Evolutionary conservation across 2,888 invertebrate genomes (phyloP).

Genomic region (Autographa pulchrina): DNA sequence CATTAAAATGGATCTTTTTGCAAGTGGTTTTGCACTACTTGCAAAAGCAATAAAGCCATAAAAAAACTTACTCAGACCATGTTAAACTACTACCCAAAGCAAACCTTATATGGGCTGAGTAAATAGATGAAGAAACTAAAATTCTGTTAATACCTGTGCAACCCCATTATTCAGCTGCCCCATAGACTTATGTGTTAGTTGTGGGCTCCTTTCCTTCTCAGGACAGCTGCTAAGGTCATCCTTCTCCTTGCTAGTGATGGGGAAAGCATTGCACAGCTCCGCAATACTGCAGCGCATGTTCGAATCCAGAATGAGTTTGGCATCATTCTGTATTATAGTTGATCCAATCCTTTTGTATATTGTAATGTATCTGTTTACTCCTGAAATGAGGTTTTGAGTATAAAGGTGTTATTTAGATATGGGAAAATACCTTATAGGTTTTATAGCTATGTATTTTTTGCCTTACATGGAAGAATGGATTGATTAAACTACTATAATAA

Average conservation of each 20-base stretch:
- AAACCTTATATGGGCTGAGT: no score
- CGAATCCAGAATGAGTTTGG: constrained; percentile 90
- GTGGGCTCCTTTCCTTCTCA: constrained; percentile 91
- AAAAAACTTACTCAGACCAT: no score
- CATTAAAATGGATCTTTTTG: no score
- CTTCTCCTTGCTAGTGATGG: constrained; percentile 91
- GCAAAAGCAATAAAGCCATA: no score
- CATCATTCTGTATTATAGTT: constrained; percentile 91
- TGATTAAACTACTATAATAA: no score
- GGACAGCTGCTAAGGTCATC: constrained; percentile 92
- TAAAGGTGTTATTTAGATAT: not conserved
- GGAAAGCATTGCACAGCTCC: constrained; percentile 91
- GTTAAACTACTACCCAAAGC: no score
- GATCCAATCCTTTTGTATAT: constrained; percentile 92
- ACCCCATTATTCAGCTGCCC: constrained; percentile 92
- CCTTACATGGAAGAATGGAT: no score
- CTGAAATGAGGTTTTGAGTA: constrained; percentile 72
- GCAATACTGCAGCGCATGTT: constrained; percentile 91
- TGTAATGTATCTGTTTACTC: constrained; percentile 91
- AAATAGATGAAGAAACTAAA: no score
- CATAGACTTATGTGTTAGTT: constrained; percentile 88
- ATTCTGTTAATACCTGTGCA: constrained; percentile 84
- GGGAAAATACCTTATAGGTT: not conserved
- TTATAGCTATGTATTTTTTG: no score
- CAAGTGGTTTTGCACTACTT: no score